A percentile compares a stretch with the other conserved stretches of the same genome.
These are phyloP conservation scores for Psittacula cyanocephala DNA, from an alignment of 2,113 vertebrate genomes.

Conservation along the genomic window DNA sequence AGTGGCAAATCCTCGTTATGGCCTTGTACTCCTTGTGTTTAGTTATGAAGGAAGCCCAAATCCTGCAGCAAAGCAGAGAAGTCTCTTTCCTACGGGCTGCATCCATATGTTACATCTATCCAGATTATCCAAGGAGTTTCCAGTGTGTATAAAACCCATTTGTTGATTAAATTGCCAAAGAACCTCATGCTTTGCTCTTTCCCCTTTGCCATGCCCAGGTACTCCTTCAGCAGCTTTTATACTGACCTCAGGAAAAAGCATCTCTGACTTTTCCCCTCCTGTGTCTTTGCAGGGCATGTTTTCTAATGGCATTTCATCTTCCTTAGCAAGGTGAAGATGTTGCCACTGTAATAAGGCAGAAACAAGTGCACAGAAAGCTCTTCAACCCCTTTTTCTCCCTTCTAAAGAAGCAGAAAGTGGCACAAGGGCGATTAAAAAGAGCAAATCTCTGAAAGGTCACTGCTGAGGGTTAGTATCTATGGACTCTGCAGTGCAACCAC, in stretches of 20 bases:
- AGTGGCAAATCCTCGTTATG: accelerated
- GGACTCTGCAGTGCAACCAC: neutral
- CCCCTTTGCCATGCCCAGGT: neutral
- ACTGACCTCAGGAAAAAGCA: neutral
- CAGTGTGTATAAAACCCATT: accelerated
- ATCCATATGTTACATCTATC: neutral
- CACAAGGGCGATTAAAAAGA: neutral
- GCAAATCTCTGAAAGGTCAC: neutral
- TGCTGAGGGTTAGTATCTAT: neutral
- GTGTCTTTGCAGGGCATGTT: neutral
- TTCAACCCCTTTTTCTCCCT: neutral
- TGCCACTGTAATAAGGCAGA: neutral
- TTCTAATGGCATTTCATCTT: neutral
- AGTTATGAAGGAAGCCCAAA: neutral
- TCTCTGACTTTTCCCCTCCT: neutral
- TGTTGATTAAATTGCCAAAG: neutral
- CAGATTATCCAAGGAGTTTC: neutral
- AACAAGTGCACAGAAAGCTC: neutral
- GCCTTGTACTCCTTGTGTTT: neutral
- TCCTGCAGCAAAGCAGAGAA: neutral
- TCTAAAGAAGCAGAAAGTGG: neutral
- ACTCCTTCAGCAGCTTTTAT: neutral
- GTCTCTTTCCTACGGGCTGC: neutral
- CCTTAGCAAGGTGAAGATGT: neutral
- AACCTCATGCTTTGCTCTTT: accelerated